Percentiles rank a stretch among this genome's conserved stretches.
These are phyloP conservation scores for Rachycentron canadum DNA, from an alignment of 2,797 vertebrate genomes.

Conservation along the genomic window DNA sequence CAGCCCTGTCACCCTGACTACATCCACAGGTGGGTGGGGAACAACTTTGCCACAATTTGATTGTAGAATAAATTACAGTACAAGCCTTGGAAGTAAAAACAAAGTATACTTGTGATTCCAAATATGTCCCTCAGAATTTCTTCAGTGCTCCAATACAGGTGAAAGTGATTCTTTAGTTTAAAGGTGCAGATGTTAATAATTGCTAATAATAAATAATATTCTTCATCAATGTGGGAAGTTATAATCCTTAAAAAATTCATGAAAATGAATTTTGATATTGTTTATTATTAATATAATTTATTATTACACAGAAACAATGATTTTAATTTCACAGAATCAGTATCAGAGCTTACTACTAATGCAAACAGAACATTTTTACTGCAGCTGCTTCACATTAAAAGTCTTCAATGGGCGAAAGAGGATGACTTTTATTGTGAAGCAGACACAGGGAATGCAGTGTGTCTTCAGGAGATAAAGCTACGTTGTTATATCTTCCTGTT, in stretches of 20 bases:
- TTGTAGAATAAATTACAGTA: not conserved
- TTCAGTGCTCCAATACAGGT: not conserved
- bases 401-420: not conserved
- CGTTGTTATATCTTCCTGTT: too few relatives aligned
- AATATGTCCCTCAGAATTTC: not conserved
- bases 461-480: too few relatives aligned
- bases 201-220: too few relatives aligned
- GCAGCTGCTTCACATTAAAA: not conserved
- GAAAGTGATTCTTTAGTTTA: not conserved
- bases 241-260: not conserved
- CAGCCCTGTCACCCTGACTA: slow-evolving; percentile 79
- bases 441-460: not conserved
- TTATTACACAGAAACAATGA: too few relatives aligned
- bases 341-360: too few relatives aligned
- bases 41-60: not conserved
- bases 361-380: too few relatives aligned
- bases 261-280: not conserved
- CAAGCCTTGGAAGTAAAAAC: not conserved
- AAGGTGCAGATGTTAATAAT: not conserved
- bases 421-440: not conserved
- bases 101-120: not conserved
- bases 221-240: not conserved
- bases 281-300: too few relatives aligned
- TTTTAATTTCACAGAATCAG: too few relatives aligned
- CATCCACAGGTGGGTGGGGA: slow-evolving; percentile 87